Evolutionary conservation across 2,888 invertebrate genomes (phyloP), one percentile per base, ranked within the genome.

Genomic region (Andrena dorsata): DNA sequence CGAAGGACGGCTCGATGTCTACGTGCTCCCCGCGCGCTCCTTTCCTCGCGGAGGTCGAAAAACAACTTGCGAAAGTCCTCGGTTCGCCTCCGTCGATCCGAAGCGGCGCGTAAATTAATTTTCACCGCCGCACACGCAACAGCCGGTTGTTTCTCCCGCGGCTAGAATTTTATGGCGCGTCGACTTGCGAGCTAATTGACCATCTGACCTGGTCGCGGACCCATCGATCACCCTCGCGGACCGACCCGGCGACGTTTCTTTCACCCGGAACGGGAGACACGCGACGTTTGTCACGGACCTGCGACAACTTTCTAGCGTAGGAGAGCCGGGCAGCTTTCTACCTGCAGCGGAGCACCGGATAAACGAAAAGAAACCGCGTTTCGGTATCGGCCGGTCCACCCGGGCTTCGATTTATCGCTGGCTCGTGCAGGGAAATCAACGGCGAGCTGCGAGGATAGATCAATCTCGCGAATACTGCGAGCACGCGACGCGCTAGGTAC

Each of bases 11-110:
- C 20, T 20, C 20, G 51, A 8, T 8, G 51, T 51, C 51, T 20
- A 51, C 51, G 51, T 51, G 51, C 51, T 51, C 51, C 51, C n/a
- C 20, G 51, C 51, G 20, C 6, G 51, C 20, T 51, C 2, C 51
- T 51, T 20, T 20, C 20, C 20, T n/a, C 69, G 74, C 69, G 81
- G 81, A 87, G 86, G 76, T 83, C 84, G 72, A 86, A 86, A 88
- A 88, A 88, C 82, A 88, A 80, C 86, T 88, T 88, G 82, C 83
- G 76, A 86, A 86, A 88, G 76, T n/a, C 23, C 23, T 65, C 76
- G 56, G 23, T 4, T 56, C 56, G 26, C 56, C 23, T 26, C 23
- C 23, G 20, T 13, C 56, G 23, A n/a, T 51, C 23, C 56, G 56
- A 23, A 23, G 23, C 23, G 23, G 26, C 10, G 10, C 20, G n/a